Evolutionary conservation across 2,113 vertebrate genomes (phyloP), one percentile per base, ranked within the genome.

Genomic region (Eurystomus gularis): DNA sequence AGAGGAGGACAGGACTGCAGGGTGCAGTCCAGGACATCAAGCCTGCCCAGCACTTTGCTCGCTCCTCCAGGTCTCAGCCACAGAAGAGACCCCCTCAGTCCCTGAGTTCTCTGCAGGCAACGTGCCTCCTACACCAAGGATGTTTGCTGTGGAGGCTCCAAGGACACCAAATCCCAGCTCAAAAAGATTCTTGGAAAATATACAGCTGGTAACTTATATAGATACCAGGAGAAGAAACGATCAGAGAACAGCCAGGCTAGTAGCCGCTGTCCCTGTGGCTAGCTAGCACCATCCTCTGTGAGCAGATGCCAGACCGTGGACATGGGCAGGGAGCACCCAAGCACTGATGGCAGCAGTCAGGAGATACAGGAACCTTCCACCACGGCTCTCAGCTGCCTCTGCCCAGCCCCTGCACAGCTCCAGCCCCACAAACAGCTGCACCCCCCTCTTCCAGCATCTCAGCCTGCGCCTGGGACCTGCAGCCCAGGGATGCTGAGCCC

Each of bases 401-500:
- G 15, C 64, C 48, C 48, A n/a, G 42, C 13, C 44, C n/a, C 55
- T 24, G 35, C 71, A 26, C 15, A 6, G 44, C 39, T 46, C 49
- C 84, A 71, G 71, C 24, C 78, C 28, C 3, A 37, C 57, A 16
- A 52, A 19, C 62, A 52, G 57, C 62, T 58, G 70, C n/a, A 11
- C 21, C 46, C 24, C 21, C 14, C 24, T 16, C 58, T 28, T 33
- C n/a, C 66, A 33, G 16, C 1, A 3, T 4, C 64, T 58, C 69
- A 21, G 0, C 26, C 17, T 1, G 7, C 3, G 3, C 20, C 16
- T 5, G 33, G 65, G 52, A 71, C 10, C 68, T 16, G 61, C 52
- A 25, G 60, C 0, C 57, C 58, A 7, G 39, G n/a, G 52, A 26
- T 25, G 6, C 1, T 7, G 13, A 0, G 2, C 61, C 57, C 29